Base-by-base conservation (phyloP, 2,888 invertebrate species). In the Melanchra persicariae region DNA sequence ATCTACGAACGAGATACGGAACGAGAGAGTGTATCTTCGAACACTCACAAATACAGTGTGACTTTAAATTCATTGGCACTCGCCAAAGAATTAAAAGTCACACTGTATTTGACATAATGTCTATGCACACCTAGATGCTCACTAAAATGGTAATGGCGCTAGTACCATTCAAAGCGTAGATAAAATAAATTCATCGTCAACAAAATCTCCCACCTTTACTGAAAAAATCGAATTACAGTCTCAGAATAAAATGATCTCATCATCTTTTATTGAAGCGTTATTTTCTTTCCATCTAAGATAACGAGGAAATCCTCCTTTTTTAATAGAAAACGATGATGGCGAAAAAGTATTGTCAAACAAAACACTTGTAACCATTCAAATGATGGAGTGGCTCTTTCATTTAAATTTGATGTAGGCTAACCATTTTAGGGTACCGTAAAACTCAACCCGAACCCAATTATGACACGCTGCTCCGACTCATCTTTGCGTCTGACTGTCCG, bases 281-380 rank as follows among this genome's bases (percentile, higher is more conserved):
- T 55, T 66, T 55, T 55, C 40, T 43, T 75, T 55, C 19, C 66
- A 57, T 73, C 47, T 59, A 59, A 76, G 26, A 58, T 64, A 55
- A 74, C 55, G 24, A 68, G 47, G 45, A 54, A 59, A 76, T 12
- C 58, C 30, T 34, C 37, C n/a, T 47, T 22, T 2, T 22, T 12
- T 75, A 51, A 75, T 67, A 67, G 66, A 64, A n/a, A 76, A 51
- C 17, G 22, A 30, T 47, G 24, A 57, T 57, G 49, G 67, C 22
- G 30, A 30, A 37, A 51, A 75, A 75, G 60, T 66, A 66, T 66
- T 58, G 49, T 37, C 22, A 64, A 74, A 64, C 47, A 47, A 54
- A 74, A 64, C 47, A 66, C 67, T 75, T 75, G 40, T 43, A 26
- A 19, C 22, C 19, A 54, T 68, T 37, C 68, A 30, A 19, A 49